Evolutionary conservation across 2,888 invertebrate species (phyloP), one percentile per base, ranked within the genome.

Genomic region (Drosophila recens): DNA sequence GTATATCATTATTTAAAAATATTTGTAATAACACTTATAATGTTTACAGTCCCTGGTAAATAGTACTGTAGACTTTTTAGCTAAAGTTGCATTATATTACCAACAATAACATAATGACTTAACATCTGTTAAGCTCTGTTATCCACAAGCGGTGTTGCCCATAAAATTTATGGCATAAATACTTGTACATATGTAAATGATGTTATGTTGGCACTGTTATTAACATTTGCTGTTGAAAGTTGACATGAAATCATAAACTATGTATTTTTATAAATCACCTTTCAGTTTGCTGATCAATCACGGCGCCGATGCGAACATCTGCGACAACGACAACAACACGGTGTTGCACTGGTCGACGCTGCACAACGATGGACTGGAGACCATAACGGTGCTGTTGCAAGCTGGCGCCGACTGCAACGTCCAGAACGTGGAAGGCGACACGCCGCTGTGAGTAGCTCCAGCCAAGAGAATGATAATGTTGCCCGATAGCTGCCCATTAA

Each of bases 321-420:
- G 95, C 67, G 98, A 98, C 93, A 94, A 95, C 69, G 98, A 98
- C 90, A 97, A 97, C 90, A 98, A 98, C 93, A 96, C 96, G 36
- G 97, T 96, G 1, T 93, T 97, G 57, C 98, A 98, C 92, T 98
- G 98, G 98, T 96, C 97, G 68, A 97, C 97, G 20, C 95, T 96
- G 89, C 96, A 96, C 75, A 98, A 97, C 46, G 95, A 96, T 71
- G 91, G 91, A 27, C 94, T 96, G 71, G 96, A 96, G 87, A 93
- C 92, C 3, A 91, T 93, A 48, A 90, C 96, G 90, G 94, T 98
- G 79, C 93, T 98, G 69, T 93, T 98, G 59, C 95, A 95, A 86
- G 94, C 95, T 72, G 96, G 96, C 45, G 95, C 95, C 87, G 95
- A 96, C 76, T 93, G 96, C 40, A 95, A 96, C 91, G 94, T 95